Evolutionary conservation across 2,888 invertebrate genomes (phyloP).

Genomic region (Spodoptera exigua): DNA sequence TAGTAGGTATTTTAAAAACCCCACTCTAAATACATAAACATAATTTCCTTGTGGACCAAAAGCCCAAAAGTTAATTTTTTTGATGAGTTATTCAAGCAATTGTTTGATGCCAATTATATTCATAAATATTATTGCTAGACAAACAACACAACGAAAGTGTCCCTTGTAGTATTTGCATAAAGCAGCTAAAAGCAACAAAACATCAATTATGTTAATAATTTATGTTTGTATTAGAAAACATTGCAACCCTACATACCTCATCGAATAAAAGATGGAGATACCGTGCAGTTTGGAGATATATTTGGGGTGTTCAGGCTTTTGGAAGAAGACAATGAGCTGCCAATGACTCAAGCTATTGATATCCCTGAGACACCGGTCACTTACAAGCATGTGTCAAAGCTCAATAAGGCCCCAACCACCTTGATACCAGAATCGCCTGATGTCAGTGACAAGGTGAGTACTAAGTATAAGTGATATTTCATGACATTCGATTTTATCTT

Average conservation of each 20-base stretch:
- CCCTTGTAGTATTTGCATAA: too few relatives aligned
- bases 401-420: constrained; percentile 65
- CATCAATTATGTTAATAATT: not conserved
- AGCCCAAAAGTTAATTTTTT: too few relatives aligned
- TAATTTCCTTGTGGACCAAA: too few relatives aligned
- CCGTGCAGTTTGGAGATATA: constrained; percentile 81
- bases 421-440: constrained; percentile 83
- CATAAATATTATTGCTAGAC: too few relatives aligned
- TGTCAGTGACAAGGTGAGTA: constrained; percentile 78
- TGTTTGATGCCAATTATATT: too few relatives aligned
- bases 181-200: too few relatives aligned
- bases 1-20: not conserved
- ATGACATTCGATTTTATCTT: too few relatives aligned
- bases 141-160: too few relatives aligned
- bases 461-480: too few relatives aligned
- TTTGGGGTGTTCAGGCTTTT: constrained; percentile 80
- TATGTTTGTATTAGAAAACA: constrained; percentile 70
- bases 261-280: constrained; percentile 77
- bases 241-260: constrained; percentile 79
- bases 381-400: constrained; percentile 63
- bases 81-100: too few relatives aligned
- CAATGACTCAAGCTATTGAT: constrained; percentile 81
- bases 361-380: constrained; percentile 78
- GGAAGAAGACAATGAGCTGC: constrained; percentile 76
- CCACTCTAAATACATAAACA: not conserved